Base-by-base conservation (phyloP, 1,140 invertebrate species). In the Augochlora pura region DNA sequence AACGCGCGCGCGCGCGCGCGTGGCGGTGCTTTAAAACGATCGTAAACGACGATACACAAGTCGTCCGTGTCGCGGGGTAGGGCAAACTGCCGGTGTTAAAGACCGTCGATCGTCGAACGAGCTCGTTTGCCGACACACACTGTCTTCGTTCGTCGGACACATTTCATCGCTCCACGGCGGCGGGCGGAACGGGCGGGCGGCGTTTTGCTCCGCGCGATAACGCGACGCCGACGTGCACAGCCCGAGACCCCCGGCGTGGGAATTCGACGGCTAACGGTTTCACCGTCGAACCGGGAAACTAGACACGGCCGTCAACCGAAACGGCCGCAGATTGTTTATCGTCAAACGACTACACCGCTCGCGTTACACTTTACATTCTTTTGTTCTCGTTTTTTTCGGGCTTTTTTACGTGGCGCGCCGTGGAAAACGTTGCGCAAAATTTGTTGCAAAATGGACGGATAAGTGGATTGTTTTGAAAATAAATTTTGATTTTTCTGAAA, bases 11-110 rank as follows among this genome's bases (percentile, higher is more conserved):
- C 71, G 63, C 23, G 63, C 2, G 39, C 32, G 32, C 1, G 32
- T 4, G 32, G 1, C 32, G 54, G 39, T 21, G 25, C 69, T 60
- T 84, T 84, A 81, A 81, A 84, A 77, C 57, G 83, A 85, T 85
- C 65, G 82, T 84, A 81, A 77, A 71, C 62, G 69, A 68, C 64
- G 69, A 80, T 81, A 59, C 39, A 69, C 52, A 46, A 54, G 64
- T 60, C 32, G 54, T 42, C 39, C 52, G 38, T 76, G 75, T 74
- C 59, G 70, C 42, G 71, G 21, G 59, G 70, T 1, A 32, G 64
- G 75, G 3, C 49, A 73, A 83, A 83, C 64, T 60, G 49, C 21
- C 21, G 64, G 9, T 49, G 69, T 63, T 71, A 71, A 72, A 32
- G 69, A 27, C 18, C 59, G 70, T 66, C 70, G 80, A 69, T 79